Base-by-base conservation (phyloP, 2,888 invertebrate species). In the Caenorhabditis auriculariae region DNA sequence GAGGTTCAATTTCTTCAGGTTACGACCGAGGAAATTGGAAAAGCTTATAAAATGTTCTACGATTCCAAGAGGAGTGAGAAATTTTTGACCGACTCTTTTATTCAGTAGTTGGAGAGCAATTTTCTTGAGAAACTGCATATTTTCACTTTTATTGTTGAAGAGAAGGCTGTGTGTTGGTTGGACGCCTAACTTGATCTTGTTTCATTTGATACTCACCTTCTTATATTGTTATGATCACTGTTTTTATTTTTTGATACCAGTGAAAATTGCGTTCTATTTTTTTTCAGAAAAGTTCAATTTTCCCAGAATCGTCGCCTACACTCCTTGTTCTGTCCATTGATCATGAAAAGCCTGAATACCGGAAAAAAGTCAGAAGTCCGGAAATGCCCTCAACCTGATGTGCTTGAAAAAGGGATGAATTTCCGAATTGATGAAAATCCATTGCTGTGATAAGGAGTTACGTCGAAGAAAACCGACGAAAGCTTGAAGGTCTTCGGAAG, bases 11-110 rank as follows among this genome's bases (percentile, higher is more conserved):
- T 19, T 62, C 58, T 83, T 29, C 84, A 86, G 71, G 85, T 86
- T 5, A 82, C 81, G 50, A 82, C 92, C 68, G 92, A 91, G 46
- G 96, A 98, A 80, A 89, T 98, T 0, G 93, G 92, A 84, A 88
- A 91, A 68, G 95, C 94, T 0, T 98, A 96, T 83, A 89, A 90
- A 0, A 83, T 98, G 53, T 98, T 98, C 83, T 85, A 93, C 67
- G 98, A 98, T 82, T 93, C 95, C 84, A 89, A 89, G 55, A 87
- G 96, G 52, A 69, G 69, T 39, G 60, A 69, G 56, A 68, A 70
- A 29, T 47, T 50, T 39, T 56, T 77, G 24, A 41, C 23, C 9
- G 43, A 50, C 28, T 38, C 29, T 17, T 9, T n/a, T n/a, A n/a
- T n/a, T n/a, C n/a, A n/a, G n/a, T n/a, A n/a, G n/a, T n/a, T n/a